Base-by-base conservation (phyloP, 2,888 invertebrate genomes). In the Microctonus brassicae region DNA sequence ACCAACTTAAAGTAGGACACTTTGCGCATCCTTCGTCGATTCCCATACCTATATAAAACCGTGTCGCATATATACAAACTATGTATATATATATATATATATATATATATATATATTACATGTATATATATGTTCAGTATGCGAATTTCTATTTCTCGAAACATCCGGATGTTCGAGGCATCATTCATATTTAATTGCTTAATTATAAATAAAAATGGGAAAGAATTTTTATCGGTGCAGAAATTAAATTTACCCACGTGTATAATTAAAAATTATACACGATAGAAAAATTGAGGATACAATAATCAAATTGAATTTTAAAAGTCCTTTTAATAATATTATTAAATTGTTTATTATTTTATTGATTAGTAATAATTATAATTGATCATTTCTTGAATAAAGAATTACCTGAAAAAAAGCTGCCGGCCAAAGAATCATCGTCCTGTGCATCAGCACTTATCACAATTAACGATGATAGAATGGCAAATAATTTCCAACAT, bases 351-450 rank as follows among this genome's bases (percentile, higher is more conserved):
- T n/a, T n/a, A n/a, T n/a, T n/a, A n/a, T n/a, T n/a, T n/a, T n/a
- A n/a, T n/a, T n/a, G n/a, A n/a, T n/a, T n/a, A n/a, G n/a, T n/a
- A n/a, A n/a, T n/a, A n/a, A n/a, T n/a, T n/a, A n/a, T 29, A 29
- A 29, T 29, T 29, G 7, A 29, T 47, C 55, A 33, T 3, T 42
- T 17, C 24, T n/a, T 55, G 34, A 11, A 61, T 29, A 58, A 22
- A 24, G 26, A 42, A 88, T 89, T 89, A 95, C 95, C 95, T 88
- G 95, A 94, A 69, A 95, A 89, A 87, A 95, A 94, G 83, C 94
- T 94, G 82, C 94, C 93, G 75, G 95, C 94, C 84, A 95, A 90
- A 63, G 94, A 94, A 80, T 95, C 95, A 85, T 94, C 94, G 77
- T 89, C 89, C 81, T 89, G 89, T 53, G 83, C 82, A 68, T 75